Evolutionary conservation across 2,888 invertebrate species (phyloP), one percentile per base, ranked within the genome.

Genomic region (Poecilobothrus nobilitatus): DNA sequence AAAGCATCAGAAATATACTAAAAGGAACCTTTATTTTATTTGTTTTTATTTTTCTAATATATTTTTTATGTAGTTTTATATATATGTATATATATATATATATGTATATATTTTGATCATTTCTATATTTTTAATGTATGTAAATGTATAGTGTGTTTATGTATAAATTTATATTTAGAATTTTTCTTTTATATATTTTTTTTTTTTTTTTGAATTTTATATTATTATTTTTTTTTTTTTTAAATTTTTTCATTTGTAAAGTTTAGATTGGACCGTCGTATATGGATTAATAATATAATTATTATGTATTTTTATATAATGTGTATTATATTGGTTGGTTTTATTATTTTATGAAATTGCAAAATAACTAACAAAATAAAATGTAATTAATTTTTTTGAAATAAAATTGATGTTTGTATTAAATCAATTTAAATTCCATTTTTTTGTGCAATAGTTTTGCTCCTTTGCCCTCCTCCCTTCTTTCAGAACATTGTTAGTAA

Each of bases 181-280:
- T 27, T 27, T 27, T 37, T 8, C 37, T 53, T 4, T 12, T 53
- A n/a, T 53, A 53, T 53, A 53, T 18, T 15, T 53, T 12, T 53
- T 18, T 53, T 18, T 53, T 6, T 53, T 18, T 9, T 2, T 53
- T 18, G 1, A 37, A 37, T 10, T 53, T 6, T 53, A 18, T 18
- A 15, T 53, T 53, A 15, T 53, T 53, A n/a, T 53, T 12, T 53
- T 18, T 53, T 18, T 53, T 6, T 53, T 18, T 9, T 2, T 53
- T 18, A 3, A 37, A 37, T 10, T 53, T 53, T 53, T 53, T 53
- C 1, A 53, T 12, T 15, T 53, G n/a, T 53, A 53, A 53, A 53
- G 53, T 53, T 53, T 53, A 53, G 53, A 53, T 53, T 53, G 53
- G 53, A 53, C 53, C 53, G 53, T 12, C n/a, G 53, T 53, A 53